A percentile compares a stretch with the other conserved stretches of the same genome.
These are phyloP conservation scores for Anniella stebbinsi DNA, from an alignment of 2,797 vertebrate species.

Conservation along the genomic window DNA sequence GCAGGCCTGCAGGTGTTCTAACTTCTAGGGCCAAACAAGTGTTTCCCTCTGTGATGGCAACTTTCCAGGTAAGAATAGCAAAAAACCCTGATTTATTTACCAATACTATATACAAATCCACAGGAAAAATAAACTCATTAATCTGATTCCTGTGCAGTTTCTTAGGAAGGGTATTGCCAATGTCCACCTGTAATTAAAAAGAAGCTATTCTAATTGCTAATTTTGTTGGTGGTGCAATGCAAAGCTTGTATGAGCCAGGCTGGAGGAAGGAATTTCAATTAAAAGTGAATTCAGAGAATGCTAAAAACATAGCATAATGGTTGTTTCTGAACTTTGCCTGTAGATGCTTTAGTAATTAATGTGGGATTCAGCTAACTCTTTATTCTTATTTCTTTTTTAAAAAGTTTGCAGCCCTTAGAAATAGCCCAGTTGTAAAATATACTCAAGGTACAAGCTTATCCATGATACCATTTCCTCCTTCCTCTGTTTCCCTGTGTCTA, in stretches of 20 bases:
- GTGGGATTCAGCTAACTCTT: background rate
- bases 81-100: background rate
- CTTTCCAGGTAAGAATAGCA: background rate
- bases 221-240: background rate
- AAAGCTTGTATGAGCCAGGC: background rate
- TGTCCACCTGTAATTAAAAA: background rate
- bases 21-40: background rate
- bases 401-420: background rate
- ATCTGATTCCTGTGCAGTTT: background rate
- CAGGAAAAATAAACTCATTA: background rate
- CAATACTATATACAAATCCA: background rate
- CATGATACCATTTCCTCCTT: background rate
- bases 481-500: too few species aligned
- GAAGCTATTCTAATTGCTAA: background rate
- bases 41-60: constrained; percentile 6
- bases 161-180: background rate
- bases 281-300: background rate
- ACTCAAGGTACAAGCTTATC: background rate
- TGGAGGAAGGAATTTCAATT: background rate
- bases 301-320: background rate
- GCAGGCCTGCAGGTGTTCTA: background rate
- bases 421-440: background rate
- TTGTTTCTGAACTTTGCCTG: background rate
- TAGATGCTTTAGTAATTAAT: background rate
- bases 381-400: background rate